Evolutionary conservation across 2,113 vertebrate genomes (phyloP).

Genomic region (Sisor rabdophorus): DNA sequence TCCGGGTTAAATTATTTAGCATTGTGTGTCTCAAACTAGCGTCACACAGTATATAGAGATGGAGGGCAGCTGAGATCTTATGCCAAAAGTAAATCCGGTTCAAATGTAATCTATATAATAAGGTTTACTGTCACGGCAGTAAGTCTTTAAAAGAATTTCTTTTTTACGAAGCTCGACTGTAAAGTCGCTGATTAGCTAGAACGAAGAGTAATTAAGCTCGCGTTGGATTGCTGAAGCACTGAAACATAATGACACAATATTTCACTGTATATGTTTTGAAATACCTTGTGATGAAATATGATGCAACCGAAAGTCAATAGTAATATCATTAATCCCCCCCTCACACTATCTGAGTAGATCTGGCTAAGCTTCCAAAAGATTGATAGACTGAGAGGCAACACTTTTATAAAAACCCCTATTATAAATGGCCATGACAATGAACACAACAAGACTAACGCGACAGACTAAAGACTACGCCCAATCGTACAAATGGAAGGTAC

Average conservation of each 20-base stretch:
- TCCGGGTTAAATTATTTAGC: neutral
- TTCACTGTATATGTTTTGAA: neutral
- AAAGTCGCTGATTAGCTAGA: neutral
- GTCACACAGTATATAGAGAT: neutral
- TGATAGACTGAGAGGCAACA: neutral
- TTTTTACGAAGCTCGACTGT: neutral
- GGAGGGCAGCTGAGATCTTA: neutral
- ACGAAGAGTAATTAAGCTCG: neutral
- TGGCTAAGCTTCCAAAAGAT: neutral
- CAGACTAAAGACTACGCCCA: no score
- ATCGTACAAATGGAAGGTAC: neutral
- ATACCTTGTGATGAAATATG: neutral
- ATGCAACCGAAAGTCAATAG: neutral
- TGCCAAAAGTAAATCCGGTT: neutral
- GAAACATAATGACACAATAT: neutral
- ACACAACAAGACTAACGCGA: no score
- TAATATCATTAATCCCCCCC: neutral
- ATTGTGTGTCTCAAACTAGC: neutral
- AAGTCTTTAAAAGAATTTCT: no score
- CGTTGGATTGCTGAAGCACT: neutral
- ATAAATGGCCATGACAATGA: no score
- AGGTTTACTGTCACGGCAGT: no score
- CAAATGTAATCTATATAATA: neutral
- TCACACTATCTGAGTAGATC: neutral
- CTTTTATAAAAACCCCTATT: no score